Evolutionary conservation across 2,888 invertebrate genomes (phyloP).

Genomic region (Drosophila incognita): DNA sequence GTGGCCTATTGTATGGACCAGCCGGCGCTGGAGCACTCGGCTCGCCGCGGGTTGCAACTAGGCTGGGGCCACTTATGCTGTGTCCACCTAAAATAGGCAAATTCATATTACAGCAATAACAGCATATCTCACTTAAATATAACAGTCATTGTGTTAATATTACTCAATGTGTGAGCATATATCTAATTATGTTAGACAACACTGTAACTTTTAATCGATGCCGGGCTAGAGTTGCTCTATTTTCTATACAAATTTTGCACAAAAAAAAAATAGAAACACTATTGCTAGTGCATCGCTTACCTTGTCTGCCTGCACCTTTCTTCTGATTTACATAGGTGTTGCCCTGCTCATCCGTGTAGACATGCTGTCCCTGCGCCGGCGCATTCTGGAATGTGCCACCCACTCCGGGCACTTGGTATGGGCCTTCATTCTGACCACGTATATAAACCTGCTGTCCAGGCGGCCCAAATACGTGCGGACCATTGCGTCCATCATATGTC

Average conservation of each 20-base stretch:
- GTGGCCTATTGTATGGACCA: neutral
- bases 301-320: slow-evolving; percentile 19
- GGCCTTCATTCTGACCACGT: slow-evolving; percentile 59
- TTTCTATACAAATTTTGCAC: neutral
- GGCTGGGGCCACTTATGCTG: slow-evolving; percentile 48
- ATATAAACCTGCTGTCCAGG: slow-evolving; percentile 62
- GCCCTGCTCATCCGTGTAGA: slow-evolving; percentile 50
- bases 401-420: slow-evolving; percentile 61
- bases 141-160: neutral
- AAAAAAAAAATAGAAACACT: neutral
- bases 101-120: neutral
- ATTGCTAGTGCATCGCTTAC: slow-evolving; percentile 16
- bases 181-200: neutral
- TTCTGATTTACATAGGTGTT: slow-evolving; percentile 44
- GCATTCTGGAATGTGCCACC: slow-evolving; percentile 50
- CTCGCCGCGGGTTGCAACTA: slow-evolving; percentile 30
- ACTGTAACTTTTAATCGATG: neutral
- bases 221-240: neutral
- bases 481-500: slow-evolving; percentile 58
- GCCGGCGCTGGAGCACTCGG: neutral
- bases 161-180: neutral
- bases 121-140: neutral
- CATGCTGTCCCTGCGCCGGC: slow-evolving; percentile 28
- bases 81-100: slow-evolving; percentile 29
- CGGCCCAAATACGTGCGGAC: slow-evolving; percentile 51